Evolutionary conservation across 2,113 vertebrate species (phyloP).

Genomic region (Bubo scandiacus): DNA sequence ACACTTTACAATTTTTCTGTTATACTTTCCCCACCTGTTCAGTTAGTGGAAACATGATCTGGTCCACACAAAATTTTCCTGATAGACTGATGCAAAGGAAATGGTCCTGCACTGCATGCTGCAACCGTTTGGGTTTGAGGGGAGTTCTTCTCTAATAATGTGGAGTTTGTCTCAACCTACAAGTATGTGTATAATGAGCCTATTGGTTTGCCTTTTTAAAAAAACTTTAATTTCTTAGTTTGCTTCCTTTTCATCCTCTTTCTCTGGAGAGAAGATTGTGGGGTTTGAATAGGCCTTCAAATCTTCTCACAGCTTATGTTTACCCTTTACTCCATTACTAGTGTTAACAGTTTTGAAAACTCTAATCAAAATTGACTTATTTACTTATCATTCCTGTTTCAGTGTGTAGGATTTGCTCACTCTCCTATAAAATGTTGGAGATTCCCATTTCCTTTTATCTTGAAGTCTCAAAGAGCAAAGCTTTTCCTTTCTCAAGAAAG

Average conservation of each 20-base stretch:
- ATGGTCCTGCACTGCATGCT: accelerated
- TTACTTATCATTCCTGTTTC: background rate
- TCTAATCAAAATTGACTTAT: background rate
- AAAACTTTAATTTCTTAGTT: background rate
- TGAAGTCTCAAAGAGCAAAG: background rate
- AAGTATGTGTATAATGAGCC: background rate
- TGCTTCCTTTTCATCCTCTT: background rate
- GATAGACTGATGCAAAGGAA: background rate
- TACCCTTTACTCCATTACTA: background rate
- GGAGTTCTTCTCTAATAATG: background rate
- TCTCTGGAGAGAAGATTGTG: background rate
- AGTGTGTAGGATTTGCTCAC: background rate
- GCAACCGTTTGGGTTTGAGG: background rate
- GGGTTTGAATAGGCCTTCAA: background rate
- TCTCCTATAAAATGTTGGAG: background rate
- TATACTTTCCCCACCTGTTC: background rate
- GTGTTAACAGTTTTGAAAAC: background rate
- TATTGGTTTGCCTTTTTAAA: background rate
- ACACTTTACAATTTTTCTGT: background rate
- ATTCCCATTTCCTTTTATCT: background rate
- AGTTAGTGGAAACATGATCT: background rate
- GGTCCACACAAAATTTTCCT: background rate
- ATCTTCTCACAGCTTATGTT: background rate
- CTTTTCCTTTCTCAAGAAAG: background rate
- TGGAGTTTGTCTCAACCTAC: background rate